A percentile compares a stretch with the other conserved stretches of the same genome.
Evolutionary conservation across 1,140 invertebrate genomes (phyloP).

Genomic region (Laupala kohalensis): DNA sequence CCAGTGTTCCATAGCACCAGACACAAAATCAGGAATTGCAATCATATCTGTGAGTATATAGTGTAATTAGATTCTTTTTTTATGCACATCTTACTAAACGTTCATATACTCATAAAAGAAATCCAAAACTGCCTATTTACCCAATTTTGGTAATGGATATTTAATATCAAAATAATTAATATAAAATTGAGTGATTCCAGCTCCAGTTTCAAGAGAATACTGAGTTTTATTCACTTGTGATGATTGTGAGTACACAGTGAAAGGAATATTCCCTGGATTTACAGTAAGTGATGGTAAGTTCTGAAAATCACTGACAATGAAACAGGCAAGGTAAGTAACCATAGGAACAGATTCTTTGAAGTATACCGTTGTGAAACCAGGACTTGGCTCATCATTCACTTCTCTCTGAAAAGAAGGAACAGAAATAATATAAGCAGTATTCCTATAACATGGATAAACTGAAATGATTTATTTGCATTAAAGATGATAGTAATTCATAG

Average conservation of each 20-base stretch:
- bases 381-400: slow-evolving; percentile 25
- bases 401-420: slow-evolving; percentile 25
- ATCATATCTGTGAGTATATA: slow-evolving; percentile 59
- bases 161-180: slow-evolving; percentile 71
- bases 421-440: too few relatives aligned
- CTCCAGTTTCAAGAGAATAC: slow-evolving; percentile 66
- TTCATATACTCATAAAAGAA: slow-evolving; percentile 5
- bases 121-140: slow-evolving; percentile 29
- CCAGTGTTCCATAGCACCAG: slow-evolving; percentile 95
- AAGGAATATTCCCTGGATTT: slow-evolving; percentile 35
- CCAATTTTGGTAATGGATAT: slow-evolving; percentile 79
- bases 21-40: slow-evolving; percentile 87
- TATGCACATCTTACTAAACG: background rate
- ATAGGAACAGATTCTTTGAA: slow-evolving; percentile 74
- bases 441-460: too few relatives aligned
- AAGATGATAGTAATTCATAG: too few relatives aligned
- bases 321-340: slow-evolving; percentile 84
- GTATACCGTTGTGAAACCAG: slow-evolving; percentile 36
- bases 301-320: slow-evolving; percentile 79
- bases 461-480: too few relatives aligned
- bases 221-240: slow-evolving; percentile 59
- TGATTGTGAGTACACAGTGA: slow-evolving; percentile 60
- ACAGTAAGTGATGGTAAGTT: slow-evolving; percentile 3
- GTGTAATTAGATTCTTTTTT: background rate
- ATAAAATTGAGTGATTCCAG: slow-evolving; percentile 70